Percentiles rank a stretch among this genome's conserved stretches.
These are phyloP conservation scores for Athrips mouffetella DNA, from an alignment of 2,888 invertebrate genomes.

Conservation along the genomic window DNA sequence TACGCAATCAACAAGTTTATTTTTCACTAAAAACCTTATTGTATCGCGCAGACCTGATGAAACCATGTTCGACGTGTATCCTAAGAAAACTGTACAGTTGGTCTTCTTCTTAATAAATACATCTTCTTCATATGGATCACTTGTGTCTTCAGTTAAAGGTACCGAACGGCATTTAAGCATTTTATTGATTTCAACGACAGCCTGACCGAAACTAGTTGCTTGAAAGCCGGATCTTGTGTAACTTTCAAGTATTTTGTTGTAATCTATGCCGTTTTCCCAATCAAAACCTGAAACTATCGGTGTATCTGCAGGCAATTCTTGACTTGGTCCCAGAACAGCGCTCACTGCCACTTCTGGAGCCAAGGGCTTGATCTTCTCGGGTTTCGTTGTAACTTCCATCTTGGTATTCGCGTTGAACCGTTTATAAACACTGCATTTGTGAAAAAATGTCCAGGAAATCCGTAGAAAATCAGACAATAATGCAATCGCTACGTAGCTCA, in stretches of 20 bases:
- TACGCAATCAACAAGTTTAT: conserved; percentile 92
- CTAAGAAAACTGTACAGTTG: conserved; percentile 96
- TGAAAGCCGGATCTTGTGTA: conserved; percentile 95
- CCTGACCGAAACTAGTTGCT: conserved; percentile 95
- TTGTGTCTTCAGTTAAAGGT: conserved; percentile 82
- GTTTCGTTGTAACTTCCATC: conserved; percentile 49
- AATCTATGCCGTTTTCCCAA: conserved; percentile 93
- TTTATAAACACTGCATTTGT: background rate
- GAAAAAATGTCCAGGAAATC: background rate
- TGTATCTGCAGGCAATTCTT: conserved; percentile 81
- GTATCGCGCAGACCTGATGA: conserved; percentile 97
- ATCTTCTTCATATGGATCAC: conserved; percentile 85
- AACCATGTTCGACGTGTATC: conserved; percentile 98
- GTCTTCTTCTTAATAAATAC: conserved; percentile 86
- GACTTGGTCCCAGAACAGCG: conserved; percentile 85
- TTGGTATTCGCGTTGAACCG: background rate
- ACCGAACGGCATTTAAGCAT: conserved; percentile 89
- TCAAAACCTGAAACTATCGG: conserved; percentile 91
- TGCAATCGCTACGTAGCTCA: too few species aligned
- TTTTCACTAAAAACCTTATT: conserved; percentile 83
- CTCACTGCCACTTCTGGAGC: conserved; percentile 79
- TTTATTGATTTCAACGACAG: conserved; percentile 93
- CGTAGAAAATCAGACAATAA: background rate
- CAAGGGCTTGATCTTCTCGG: conserved; percentile 41
- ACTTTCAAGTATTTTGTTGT: conserved; percentile 87